Conservation (phyloP, 1,140 invertebrate genomes). For the Drosophila eugracilis region DNA sequence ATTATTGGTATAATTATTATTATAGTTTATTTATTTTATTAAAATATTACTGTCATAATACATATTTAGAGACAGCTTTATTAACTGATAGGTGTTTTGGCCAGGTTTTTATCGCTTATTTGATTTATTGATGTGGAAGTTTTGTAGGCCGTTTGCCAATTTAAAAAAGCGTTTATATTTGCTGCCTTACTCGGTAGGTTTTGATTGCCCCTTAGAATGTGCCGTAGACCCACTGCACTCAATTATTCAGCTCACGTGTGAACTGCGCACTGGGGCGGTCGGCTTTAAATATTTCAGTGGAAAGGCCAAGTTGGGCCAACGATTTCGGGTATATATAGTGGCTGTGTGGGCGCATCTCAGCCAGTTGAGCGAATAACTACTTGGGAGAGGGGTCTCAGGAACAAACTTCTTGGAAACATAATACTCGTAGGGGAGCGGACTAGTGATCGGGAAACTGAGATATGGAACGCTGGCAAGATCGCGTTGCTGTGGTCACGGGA, state of each 20-base stretch:
- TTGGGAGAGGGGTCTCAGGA: not conserved
- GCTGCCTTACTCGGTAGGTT: constrained; percentile 14
- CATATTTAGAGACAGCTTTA: no score
- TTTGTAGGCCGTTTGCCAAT: not conserved
- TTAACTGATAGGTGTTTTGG: not conserved
- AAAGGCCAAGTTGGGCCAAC: not conserved
- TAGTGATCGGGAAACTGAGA: not conserved
- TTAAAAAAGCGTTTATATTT: not conserved
- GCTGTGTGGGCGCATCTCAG: not conserved
- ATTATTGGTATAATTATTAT: no score
- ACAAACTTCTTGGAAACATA: not conserved
- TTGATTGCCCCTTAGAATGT: constrained; percentile 23
- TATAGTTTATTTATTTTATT: no score
- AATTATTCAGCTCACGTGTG: constrained; percentile 57
- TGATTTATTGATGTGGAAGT: constrained; percentile 28
- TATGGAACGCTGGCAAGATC: constrained; percentile 87
- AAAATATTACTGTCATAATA: no score
- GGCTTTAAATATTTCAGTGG: constrained; percentile 33
- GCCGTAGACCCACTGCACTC: constrained; percentile 3
- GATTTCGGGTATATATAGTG: constrained; percentile 4
- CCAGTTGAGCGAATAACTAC: constrained; percentile 2
- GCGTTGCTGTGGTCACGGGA: constrained; percentile 88
- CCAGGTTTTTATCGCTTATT: not conserved
- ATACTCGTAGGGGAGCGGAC: not conserved
- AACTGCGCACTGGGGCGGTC: constrained; percentile 30